These are phyloP conservation scores for Microctonus aethiopoides DNA, from an alignment of 2,888 invertebrate species.

Conservation along the genomic window DNA sequence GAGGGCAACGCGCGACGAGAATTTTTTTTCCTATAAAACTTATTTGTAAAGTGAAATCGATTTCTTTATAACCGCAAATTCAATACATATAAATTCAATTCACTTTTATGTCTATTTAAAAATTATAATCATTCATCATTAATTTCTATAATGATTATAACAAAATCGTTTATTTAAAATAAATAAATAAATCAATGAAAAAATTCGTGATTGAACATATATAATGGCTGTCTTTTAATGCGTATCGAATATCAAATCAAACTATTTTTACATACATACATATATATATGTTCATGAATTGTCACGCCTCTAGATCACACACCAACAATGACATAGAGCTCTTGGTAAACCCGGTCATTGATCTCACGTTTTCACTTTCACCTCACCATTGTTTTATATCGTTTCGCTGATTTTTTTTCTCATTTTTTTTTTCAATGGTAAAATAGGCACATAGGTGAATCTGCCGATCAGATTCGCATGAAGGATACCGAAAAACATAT, in stretches of 20 bases:
- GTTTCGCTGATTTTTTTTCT: slow-evolving; percentile 2
- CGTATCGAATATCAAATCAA: slow-evolving; percentile 5
- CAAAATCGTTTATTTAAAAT: neutral
- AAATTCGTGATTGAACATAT: neutral
- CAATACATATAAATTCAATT: neutral
- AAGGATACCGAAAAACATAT: neutral
- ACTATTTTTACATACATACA: no score
- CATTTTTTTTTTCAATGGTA: neutral
- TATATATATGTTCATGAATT: neutral
- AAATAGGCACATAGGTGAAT: slow-evolving; percentile 4
- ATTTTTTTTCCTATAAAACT: neutral
- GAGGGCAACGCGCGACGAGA: neutral
- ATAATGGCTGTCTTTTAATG: neutral
- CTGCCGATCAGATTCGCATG: slow-evolving; percentile 1
- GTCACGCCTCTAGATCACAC: slow-evolving; percentile 12
- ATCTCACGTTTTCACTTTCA: slow-evolving; percentile 18
- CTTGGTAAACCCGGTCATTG: slow-evolving; percentile 6
- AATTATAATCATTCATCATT: neutral
- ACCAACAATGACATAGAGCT: slow-evolving; percentile 12
- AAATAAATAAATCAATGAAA: neutral
- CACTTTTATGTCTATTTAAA: neutral
- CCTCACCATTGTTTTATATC: slow-evolving; percentile 11
- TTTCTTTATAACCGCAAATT: slow-evolving; percentile 28
- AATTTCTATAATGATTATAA: neutral
- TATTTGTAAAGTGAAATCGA: slow-evolving; percentile 30